Conservation (phyloP, 2,113 vertebrate genomes). For the Nibea albiflora region DNA sequence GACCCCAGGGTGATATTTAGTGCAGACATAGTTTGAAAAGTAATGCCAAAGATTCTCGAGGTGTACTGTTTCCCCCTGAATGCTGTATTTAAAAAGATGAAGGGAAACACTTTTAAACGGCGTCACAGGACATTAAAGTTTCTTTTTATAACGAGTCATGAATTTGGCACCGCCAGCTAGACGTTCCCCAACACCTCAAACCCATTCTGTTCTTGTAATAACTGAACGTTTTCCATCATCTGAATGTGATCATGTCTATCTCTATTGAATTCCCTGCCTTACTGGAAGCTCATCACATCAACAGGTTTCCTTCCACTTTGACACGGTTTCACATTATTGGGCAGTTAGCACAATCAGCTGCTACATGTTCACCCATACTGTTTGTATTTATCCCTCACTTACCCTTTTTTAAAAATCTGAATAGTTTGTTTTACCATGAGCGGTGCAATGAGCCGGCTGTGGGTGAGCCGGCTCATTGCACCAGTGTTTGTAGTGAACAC, state of each 20-base stretch:
- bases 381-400: slow-evolving; percentile 1
- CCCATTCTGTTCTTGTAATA: neutral
- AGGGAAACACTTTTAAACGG: neutral
- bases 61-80: neutral
- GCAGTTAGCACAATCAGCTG: slow-evolving; percentile 59
- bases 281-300: neutral
- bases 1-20: neutral
- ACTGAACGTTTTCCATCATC: neutral
- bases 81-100: slow-evolving; percentile 17
- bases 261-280: neutral
- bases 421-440: slow-evolving; percentile 10
- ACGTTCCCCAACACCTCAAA: too few species aligned
- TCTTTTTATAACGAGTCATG: neutral
- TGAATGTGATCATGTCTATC: neutral
- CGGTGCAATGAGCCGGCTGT: neutral
- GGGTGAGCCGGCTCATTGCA: neutral
- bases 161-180: neutral
- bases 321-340: slow-evolving; percentile 43
- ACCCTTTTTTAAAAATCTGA: neutral
- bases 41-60: slow-evolving; percentile 62
- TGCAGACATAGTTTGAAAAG: neutral
- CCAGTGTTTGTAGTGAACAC: slow-evolving; percentile 6
- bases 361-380: slow-evolving; percentile 8
- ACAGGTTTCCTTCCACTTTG: slow-evolving; percentile 14
- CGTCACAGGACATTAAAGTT: neutral